Percentiles rank a stretch among this genome's conserved stretches.
Conservation (phyloP, 1,140 invertebrate species). For the Ceratoteleas bidentatus region DNA sequence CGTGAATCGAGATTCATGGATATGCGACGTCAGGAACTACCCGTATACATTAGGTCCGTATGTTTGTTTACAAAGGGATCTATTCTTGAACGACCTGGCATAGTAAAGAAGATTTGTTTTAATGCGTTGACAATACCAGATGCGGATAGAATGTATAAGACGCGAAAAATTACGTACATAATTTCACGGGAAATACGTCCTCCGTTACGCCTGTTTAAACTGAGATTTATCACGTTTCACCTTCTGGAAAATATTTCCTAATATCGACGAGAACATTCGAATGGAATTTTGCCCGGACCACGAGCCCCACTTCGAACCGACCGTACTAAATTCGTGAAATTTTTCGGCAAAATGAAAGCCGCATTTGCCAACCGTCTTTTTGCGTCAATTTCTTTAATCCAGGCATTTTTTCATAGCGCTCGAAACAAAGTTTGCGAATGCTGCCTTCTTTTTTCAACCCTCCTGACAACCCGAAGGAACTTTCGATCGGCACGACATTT, state of each 20-base stretch:
- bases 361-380: too few species aligned
- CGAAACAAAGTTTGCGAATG: too few species aligned
- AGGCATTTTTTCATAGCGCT: too few species aligned
- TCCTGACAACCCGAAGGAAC: too few species aligned
- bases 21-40: conserved; percentile 65
- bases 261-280: neutral
- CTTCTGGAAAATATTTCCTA: conserved; percentile 10
- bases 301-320: neutral
- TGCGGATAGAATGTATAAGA: conserved; percentile 49
- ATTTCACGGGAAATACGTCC: conserved; percentile 39
- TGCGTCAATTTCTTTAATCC: too few species aligned
- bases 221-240: conserved; percentile 48
- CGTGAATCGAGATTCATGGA: conserved; percentile 65
- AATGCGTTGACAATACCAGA: conserved; percentile 63
- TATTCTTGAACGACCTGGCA: conserved; percentile 55
- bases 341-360: neutral
- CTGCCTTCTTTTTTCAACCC: too few species aligned
- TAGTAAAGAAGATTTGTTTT: conserved; percentile 63
- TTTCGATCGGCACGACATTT: too few species aligned
- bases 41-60: conserved; percentile 56
- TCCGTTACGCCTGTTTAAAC: conserved; percentile 16
- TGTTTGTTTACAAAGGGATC: conserved; percentile 62
- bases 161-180: conserved; percentile 58
- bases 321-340: neutral
- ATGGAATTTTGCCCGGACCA: neutral